Base-by-base conservation (phyloP, 2,888 invertebrate species). In the Plutella xylostella region DNA sequence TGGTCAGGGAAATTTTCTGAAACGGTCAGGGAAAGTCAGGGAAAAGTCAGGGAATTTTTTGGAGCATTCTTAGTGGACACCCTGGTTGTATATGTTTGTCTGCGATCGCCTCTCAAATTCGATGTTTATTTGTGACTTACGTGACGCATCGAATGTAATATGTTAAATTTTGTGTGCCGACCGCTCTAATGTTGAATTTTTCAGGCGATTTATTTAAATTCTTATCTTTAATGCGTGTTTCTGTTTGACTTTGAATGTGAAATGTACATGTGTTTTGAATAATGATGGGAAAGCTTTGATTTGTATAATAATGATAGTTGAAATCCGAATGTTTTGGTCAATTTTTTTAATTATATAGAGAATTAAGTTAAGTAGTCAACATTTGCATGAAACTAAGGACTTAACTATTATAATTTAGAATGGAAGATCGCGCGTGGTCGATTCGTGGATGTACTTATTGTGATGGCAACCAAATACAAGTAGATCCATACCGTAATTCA, bases 391-490 rank as follows among this genome's bases (percentile, higher is more conserved):
- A 28, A n/a, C n/a, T 28, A 12, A 28, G n/a, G 5, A 25, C 25
- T 25, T 25, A 25, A 25, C 5, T 25, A 28, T 12, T 28, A 12
- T 28, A 51, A 46, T 47, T 49, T 48, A 40, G 51, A 45, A 47
- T 46, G 42, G 45, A 49, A 44, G 40, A 47, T 45, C 48, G 45
- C 49, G 54, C 51, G 53, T 53, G 54, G 49, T 49, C 34, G 48
- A 54, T 61, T 58, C 56, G 57, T 50, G 54, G 52, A 56, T 63
- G 49, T 60, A 53, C 22, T 14, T 53, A 51, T 68, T 66, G 73
- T 79, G 69, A 74, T 71, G 65, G 55, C 68, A 65, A 68, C 78
- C 76, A 78, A 78, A 79, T 79, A 76, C 72, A 77, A 58, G 65
- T 71, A 67, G 64, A 52, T 53, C 57, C 46, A 44, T 56, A 56